phyloP scores from a whole-genome alignment of 2,888 invertebrate genomes.

The Cephus pulcher region DNA sequence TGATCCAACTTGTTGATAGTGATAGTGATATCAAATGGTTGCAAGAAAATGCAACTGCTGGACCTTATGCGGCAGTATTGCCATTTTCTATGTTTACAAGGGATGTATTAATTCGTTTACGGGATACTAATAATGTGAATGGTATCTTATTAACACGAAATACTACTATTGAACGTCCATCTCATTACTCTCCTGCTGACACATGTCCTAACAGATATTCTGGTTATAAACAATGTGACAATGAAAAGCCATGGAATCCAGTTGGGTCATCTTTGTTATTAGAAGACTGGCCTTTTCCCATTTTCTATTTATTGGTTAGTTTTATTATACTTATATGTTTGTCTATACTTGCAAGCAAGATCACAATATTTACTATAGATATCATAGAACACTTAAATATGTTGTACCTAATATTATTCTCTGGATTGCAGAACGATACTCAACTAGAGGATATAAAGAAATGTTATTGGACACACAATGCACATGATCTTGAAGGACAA shows the following conservation, averaged over 20 bases:
- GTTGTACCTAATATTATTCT: neutral
- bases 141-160: constrained; percentile 75
- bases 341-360: neutral
- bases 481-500: constrained; percentile 74
- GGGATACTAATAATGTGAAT: constrained; percentile 71
- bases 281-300: constrained; percentile 88
- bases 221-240: constrained; percentile 68
- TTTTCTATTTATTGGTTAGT: constrained; percentile 76
- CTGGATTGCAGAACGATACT: constrained; percentile 49
- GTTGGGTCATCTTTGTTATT: constrained; percentile 80
- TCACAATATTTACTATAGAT: no score
- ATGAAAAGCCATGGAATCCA: constrained; percentile 80
- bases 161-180: constrained; percentile 53
- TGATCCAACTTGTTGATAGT: constrained; percentile 79
- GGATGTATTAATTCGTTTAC: constrained; percentile 69
- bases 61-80: constrained; percentile 84
- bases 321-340: neutral
- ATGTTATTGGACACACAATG: constrained; percentile 77
- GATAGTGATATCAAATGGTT: constrained; percentile 80
- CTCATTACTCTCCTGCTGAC: constrained; percentile 71
- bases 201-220: constrained; percentile 86
- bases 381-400: neutral
- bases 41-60: constrained; percentile 76
- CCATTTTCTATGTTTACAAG: constrained; percentile 74
- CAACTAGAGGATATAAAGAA: constrained; percentile 49